phyloP scores from a whole-genome alignment of 2,888 invertebrate species.

The Hirtodrosophila duncani region DNA sequence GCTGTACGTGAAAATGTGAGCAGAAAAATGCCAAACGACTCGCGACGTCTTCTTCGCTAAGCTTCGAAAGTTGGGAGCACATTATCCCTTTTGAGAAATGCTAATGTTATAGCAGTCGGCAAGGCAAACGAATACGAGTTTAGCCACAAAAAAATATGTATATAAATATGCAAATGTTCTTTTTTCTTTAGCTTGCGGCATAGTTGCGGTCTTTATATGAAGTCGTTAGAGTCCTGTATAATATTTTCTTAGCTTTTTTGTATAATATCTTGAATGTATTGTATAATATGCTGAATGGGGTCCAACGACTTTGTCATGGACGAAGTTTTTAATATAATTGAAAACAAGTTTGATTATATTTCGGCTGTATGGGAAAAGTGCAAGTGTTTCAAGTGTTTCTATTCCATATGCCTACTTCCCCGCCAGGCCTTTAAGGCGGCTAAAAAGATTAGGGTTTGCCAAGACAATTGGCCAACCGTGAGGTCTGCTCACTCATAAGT shows the following conservation, averaged over 20 bases:
- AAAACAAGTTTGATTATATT: too few relatives aligned
- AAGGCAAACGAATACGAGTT: constrained; percentile 36
- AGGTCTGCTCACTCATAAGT: too few relatives aligned
- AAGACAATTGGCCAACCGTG: too few relatives aligned
- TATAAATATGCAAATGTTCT: constrained; percentile 65
- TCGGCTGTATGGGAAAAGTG: too few relatives aligned
- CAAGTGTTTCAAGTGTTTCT: too few relatives aligned
- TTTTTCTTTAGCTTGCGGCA: constrained; percentile 33
- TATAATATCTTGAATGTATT: constrained; percentile 6
- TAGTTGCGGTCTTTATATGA: constrained; percentile 61
- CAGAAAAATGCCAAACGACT: constrained; percentile 55
- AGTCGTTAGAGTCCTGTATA: constrained; percentile 59
- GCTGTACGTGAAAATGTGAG: constrained; percentile 53
- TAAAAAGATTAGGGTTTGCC: too few relatives aligned
- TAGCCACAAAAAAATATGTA: constrained; percentile 45
- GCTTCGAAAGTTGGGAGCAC: constrained; percentile 20
- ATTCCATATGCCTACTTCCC: too few relatives aligned
- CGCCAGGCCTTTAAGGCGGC: too few relatives aligned
- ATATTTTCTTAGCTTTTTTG: constrained; percentile 30
- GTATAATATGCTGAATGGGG: background rate
- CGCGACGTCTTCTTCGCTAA: too few relatives aligned
- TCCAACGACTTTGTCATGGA: background rate
- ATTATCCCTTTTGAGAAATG: constrained; percentile 60
- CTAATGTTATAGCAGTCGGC: constrained; percentile 50
- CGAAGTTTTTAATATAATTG: background rate